Conservation (phyloP, 1,140 invertebrate genomes). For the Platyscapa corneri region DNA sequence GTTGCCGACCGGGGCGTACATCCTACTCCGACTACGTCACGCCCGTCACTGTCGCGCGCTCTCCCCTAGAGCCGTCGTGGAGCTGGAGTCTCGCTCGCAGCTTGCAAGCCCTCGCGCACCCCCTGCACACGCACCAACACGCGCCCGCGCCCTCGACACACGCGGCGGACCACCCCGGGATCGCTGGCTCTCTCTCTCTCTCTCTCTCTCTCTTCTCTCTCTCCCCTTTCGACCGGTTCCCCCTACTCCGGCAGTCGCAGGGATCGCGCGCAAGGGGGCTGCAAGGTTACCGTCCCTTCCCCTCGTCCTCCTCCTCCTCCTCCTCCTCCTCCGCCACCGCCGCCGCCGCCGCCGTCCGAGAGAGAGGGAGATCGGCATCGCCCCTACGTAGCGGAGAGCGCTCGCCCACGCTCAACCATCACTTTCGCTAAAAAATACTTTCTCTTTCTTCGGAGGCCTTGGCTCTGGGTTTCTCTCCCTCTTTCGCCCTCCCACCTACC, state of each 20-base stretch:
- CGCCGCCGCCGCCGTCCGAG: neutral
- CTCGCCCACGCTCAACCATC: conserved; percentile 61
- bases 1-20: conserved; percentile 73
- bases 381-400: conserved; percentile 22
- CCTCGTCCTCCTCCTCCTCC: conserved; percentile 53
- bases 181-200: too few relatives aligned
- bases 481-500: neutral
- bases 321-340: neutral
- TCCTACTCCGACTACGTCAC: conserved; percentile 73
- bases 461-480: neutral
- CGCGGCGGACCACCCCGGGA: neutral
- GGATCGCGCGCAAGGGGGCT: conserved; percentile 61
- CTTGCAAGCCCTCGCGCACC: conserved; percentile 22
- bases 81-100: neutral
- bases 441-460: conserved; percentile 53
- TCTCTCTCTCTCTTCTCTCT: too few relatives aligned
- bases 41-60: conserved; percentile 71
- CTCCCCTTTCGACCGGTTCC: too few relatives aligned
- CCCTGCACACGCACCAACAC: neutral
- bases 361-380: neutral
- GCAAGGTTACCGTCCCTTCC: conserved; percentile 43
- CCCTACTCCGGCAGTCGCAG: neutral
- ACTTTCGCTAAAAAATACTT: conserved; percentile 69
- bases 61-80: neutral
- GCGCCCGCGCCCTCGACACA: neutral